Base-by-base conservation (phyloP, 2,888 invertebrate genomes). In the Anticlea derivata region DNA sequence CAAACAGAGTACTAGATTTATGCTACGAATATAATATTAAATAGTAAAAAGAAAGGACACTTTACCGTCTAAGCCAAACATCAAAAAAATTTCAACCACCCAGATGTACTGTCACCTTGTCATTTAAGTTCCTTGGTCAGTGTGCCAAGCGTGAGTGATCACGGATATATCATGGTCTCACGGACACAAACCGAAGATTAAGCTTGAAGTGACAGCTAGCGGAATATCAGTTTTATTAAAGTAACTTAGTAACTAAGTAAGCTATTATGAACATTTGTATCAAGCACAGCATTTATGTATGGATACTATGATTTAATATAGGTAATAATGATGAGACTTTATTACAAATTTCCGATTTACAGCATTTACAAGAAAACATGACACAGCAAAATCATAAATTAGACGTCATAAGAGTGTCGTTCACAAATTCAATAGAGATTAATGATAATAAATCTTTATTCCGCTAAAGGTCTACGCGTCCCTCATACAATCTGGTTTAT, bases 111-210 rank as follows among this genome's bases (percentile, higher is more conserved):
- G 76, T 77, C 82, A 74, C 66, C 70, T 73, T 66, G 73, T 76
- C 75, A 70, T 69, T 60, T 69, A 63, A 64, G 66, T 66, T 65
- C 69, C 70, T 60, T 77, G 81, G 80, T 80, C 76, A 83, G 80
- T 81, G 64, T 79, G 83, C 73, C 78, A 73, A 67, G 70, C 78
- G 75, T 78, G 75, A 75, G 78, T 70, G 72, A 74, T 77, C 73
- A 70, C 65, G 58, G 63, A 64, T 66, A 68, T 65, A 66, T 58
- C 66, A 66, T 63, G 60, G 59, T 63, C 61, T 58, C 65, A 65
- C 63, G 58, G 56, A 62, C 63, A 70, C 66, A 69, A 66, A 70
- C 44, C 63, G 35, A 49, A 55, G 52, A 57, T 59, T 59, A 55
- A 40, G 38, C 43, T 51, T 52, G 43, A 50, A 27, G 47, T 39